These are phyloP conservation scores for Mus musculus DNA, from an alignment of 2,113 vertebrate species.

Conservation along the genomic window GRCm39 chr1:70348501-70349000, in stretches of 20 bases:
- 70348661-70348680: background rate
- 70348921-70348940: background rate
- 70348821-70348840: background rate
- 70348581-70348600: background rate
- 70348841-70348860: background rate
- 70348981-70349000: background rate
- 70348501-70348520: background rate
- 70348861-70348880: background rate
- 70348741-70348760: background rate
- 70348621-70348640: background rate
- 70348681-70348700: background rate
- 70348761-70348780: background rate
- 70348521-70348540: background rate
- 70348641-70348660: background rate
- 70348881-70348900: background rate
- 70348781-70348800: background rate
- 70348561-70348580: background rate
- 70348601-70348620: background rate
- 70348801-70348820: background rate
- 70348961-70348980: background rate
- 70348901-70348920: background rate
- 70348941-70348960: slow-evolving; percentile 49
- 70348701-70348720: background rate
- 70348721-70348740: background rate
- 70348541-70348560: too few relatives aligned